Conservation (phyloP, 2,797 vertebrate species). For the Remorina albescens region DNA sequence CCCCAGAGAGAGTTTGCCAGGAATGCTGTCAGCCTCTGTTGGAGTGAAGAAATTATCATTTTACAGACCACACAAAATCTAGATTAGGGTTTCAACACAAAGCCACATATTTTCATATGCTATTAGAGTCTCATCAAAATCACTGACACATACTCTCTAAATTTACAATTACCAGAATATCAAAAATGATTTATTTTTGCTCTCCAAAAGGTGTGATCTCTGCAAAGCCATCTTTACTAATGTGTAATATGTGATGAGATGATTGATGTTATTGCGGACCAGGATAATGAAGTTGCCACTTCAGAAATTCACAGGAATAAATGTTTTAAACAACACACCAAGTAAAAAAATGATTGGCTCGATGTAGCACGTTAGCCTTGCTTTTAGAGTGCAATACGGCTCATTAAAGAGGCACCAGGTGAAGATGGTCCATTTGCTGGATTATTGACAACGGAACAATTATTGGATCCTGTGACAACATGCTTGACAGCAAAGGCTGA, state of each 20-base stretch:
- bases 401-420: constrained; percentile 62
- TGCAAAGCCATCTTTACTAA: constrained; percentile 2
- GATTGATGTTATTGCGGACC: constrained; percentile 15
- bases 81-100: neutral
- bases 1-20: constrained; percentile 18
- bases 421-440: constrained; percentile 41
- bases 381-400: constrained; percentile 52
- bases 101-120: neutral
- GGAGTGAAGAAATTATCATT: constrained; percentile 22
- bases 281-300: constrained; percentile 42
- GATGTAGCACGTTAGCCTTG: constrained; percentile 42
- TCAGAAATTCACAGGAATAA: constrained; percentile 27
- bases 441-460: constrained; percentile 56
- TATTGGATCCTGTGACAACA: constrained; percentile 24
- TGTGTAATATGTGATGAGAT: constrained; percentile 2
- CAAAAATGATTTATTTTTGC: no score
- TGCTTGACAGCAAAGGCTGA: constrained; percentile 35
- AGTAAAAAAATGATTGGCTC: constrained; percentile 57
- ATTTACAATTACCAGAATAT: neutral
- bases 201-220: neutral
- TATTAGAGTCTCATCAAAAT: neutral
- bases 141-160: no score
- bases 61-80: neutral
- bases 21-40: constrained; percentile 31
- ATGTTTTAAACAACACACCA: constrained; percentile 47